Evolutionary conservation across 1,140 invertebrate genomes (phyloP).

Genomic region (Apis florea): DNA sequence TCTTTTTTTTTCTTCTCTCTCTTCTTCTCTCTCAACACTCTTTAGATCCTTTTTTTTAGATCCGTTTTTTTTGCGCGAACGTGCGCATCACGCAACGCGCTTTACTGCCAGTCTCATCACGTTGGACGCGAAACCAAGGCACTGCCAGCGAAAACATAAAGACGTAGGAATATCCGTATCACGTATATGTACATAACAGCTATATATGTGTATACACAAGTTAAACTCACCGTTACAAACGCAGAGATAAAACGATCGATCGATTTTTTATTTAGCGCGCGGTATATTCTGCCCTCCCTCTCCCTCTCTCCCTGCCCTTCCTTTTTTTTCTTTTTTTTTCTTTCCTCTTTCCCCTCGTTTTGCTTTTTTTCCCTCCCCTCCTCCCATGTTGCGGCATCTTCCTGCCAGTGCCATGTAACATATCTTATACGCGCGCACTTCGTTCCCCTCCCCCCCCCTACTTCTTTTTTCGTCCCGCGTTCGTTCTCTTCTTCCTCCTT

Average conservation of each 20-base stretch:
- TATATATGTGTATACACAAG: conserved; percentile 2
- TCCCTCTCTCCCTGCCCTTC: conserved; percentile 6
- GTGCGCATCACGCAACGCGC: conserved; percentile 8
- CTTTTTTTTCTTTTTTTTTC: background rate
- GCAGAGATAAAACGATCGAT: background rate
- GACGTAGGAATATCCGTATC: background rate
- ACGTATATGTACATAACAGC: background rate
- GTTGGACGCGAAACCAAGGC: conserved; percentile 38
- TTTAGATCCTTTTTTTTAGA: too few relatives aligned
- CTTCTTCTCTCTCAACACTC: background rate
- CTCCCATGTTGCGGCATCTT: background rate
- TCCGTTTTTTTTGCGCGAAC: background rate
- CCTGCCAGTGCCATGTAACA: conserved; percentile 31
- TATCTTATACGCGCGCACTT: too few relatives aligned
- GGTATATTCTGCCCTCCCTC: background rate
- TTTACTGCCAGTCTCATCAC: conserved; percentile 50
- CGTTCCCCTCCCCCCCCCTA: background rate
- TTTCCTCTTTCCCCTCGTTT: conserved; percentile 2
- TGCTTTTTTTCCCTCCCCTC: background rate
- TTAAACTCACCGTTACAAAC: conserved; percentile 5
- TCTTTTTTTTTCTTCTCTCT: background rate
- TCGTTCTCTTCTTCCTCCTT: conserved; percentile 18
- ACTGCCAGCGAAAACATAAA: conserved; percentile 49
- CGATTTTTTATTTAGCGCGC: conserved; percentile 10
- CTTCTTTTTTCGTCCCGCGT: too few relatives aligned